Evolutionary conservation across 2,888 invertebrate genomes (phyloP).

Genomic region (Tortricodes alternella): DNA sequence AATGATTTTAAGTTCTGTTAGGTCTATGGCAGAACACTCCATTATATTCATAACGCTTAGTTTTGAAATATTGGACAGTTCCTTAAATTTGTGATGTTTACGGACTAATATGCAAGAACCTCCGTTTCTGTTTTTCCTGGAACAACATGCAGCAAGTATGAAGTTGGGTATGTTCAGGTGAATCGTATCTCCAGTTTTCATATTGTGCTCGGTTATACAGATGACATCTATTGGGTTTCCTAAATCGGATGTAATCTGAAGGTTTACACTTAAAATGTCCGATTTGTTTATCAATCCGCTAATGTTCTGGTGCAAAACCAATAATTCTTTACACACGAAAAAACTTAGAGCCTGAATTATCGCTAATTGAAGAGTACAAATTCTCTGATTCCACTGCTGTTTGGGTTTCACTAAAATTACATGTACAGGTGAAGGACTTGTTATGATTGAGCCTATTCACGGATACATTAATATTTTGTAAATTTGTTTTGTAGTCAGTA

Average conservation of each 20-base stretch:
- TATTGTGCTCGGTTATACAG: neutral
- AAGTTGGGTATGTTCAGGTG: neutral
- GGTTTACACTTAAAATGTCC: neutral
- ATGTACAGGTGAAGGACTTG: neutral
- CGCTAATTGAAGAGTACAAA: neutral
- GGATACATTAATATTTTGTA: too few relatives aligned
- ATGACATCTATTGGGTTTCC: neutral
- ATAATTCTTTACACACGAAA: neutral
- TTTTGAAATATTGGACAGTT: neutral
- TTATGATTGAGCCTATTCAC: neutral
- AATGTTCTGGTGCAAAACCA: neutral
- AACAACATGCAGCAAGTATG: neutral
- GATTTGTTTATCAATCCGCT: neutral
- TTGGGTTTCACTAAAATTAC: neutral
- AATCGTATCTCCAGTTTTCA: neutral
- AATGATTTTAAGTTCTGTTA: constrained; percentile 11
- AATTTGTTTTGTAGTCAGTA: neutral
- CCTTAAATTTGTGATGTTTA: neutral
- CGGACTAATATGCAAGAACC: neutral
- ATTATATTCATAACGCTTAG: neutral
- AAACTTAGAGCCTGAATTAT: neutral
- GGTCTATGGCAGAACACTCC: neutral
- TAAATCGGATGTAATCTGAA: neutral
- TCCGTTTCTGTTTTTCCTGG: neutral
- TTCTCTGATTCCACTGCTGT: neutral